Evolutionary conservation across 1,140 invertebrate genomes (phyloP), one percentile per base, ranked within the genome.

Genomic region (Orius insidiosus): DNA sequence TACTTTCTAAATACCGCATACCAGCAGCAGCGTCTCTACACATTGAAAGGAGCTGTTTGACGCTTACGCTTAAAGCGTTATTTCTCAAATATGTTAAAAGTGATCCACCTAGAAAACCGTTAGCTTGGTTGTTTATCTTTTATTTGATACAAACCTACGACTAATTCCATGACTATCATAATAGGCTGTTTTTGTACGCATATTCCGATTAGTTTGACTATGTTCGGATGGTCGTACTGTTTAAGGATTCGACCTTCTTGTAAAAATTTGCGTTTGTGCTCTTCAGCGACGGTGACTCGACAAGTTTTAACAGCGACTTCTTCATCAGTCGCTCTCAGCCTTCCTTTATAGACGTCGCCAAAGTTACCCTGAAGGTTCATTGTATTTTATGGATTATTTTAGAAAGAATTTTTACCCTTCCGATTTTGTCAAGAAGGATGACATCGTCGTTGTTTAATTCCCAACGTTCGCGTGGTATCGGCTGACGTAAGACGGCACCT

Each of bases 101-200:
- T 2, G 88, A 90, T 36, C 89, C 89, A 55, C 88, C 87, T 90
- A 55, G 33, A n/a, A 61, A 59, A 9, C n/a, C n/a, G 24, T 24
- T 24, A 7, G 7, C 7, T 24, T 24, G 7, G 24, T 24, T 24
- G 3, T 24, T 7, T 3, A 7, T 24, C 3, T 4, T 24, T 24
- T 3, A 24, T 41, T 45, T 41, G 10, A 36, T 3, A 44, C 55
- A 59, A 63, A 86, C 87, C 87, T 53, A 82, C 75, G n/a, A 95
- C 88, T 45, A 93, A 69, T 67, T 98, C 93, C 90, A 98, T 95
- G 14, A 97, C 87, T 58, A 98, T 96, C 92, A 97, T 96, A 41
- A 98, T 93, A 0, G 94, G 94, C 57, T 96, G 90, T 58, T 95
- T 92, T 60, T 95, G 89, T 39, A 95, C 90, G 56, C 90, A 94